Conservation (phyloP, 2,113 vertebrate species). For the Sciurus niger region DNA sequence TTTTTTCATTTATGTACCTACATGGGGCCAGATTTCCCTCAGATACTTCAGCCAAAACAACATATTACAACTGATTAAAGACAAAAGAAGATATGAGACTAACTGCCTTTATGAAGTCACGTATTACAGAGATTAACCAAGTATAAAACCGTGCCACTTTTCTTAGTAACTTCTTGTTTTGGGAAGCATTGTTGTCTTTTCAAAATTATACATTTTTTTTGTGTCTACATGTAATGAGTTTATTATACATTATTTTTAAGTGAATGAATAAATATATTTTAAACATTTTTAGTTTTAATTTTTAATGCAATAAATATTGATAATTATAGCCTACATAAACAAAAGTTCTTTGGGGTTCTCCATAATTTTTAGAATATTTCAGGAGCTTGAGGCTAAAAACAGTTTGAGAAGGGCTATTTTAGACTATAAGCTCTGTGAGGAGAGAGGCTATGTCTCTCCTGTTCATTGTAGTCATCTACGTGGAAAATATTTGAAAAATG, state of each 20-base stretch:
- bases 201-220: background rate
- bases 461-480: background rate
- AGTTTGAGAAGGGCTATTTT: background rate
- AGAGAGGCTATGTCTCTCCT: background rate
- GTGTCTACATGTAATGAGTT: background rate
- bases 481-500: background rate
- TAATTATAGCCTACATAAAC: background rate
- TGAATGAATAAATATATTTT: slow-evolving; percentile 3
- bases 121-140: slow-evolving; percentile 31
- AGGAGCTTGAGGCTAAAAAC: background rate
- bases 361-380: background rate
- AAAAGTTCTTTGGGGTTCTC: background rate
- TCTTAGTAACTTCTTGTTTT: background rate
- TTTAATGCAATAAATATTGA: background rate
- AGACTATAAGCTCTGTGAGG: background rate
- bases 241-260: background rate
- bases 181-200: background rate
- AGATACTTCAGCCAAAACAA: background rate
- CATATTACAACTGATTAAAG: background rate
- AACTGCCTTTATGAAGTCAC: background rate
- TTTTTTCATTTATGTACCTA: background rate
- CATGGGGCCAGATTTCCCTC: background rate
- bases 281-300: background rate
- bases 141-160: background rate
- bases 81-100: background rate